These are phyloP conservation scores for Ptilorrhoa leucosticta DNA, from an alignment of 2,113 vertebrate genomes.

Conservation along the genomic window DNA sequence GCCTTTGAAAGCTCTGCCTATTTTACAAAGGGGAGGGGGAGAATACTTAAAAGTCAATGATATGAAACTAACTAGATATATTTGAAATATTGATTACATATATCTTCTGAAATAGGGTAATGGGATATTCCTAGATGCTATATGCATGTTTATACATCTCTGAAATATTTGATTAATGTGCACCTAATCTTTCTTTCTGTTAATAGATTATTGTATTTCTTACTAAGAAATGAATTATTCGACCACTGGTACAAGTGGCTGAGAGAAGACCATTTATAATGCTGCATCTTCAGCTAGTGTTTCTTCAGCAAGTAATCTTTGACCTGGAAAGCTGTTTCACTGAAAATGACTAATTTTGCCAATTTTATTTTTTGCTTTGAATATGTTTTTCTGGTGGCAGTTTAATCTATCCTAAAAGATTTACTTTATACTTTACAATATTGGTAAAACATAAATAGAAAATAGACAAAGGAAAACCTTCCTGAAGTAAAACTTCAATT, in stretches of 20 bases:
- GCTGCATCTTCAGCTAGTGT: constrained; percentile 42
- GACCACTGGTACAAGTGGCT: constrained; percentile 52
- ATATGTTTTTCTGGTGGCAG: constrained; percentile 48
- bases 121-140: background rate
- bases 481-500: background rate
- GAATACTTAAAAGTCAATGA: background rate
- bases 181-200: constrained; percentile 63
- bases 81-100: constrained; percentile 58
- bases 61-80: constrained; percentile 29
- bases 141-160: constrained; percentile 21
- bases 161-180: constrained; percentile 72
- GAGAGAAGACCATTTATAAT: constrained; percentile 69
- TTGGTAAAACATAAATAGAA: background rate
- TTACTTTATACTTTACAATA: background rate
- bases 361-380: constrained; percentile 58
- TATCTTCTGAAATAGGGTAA: constrained; percentile 8
- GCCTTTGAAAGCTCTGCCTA: background rate
- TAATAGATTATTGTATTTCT: constrained; percentile 71
- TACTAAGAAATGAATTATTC: constrained; percentile 60
- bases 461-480: background rate
- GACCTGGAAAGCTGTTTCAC: constrained; percentile 48
- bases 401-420: constrained; percentile 47
- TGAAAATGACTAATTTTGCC: constrained; percentile 63
- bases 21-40: background rate
- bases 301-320: constrained; percentile 53